A percentile compares a stretch with the other conserved stretches of the same genome.
Conservation (phyloP, 2,113 vertebrate species). For the Carlito syrichta region DNA sequence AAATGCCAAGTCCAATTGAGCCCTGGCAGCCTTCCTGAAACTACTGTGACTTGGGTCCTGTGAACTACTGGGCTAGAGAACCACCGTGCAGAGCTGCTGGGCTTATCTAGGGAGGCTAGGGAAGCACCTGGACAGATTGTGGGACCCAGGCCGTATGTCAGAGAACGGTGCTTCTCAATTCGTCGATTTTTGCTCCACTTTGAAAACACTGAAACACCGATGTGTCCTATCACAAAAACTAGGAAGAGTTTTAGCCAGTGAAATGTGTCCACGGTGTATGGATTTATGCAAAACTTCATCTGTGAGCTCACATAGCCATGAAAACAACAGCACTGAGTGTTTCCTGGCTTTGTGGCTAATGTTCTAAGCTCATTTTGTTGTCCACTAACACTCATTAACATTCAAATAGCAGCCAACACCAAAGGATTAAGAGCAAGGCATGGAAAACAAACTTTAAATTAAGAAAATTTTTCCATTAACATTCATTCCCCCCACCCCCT, state of each 20-base stretch:
- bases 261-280: not conserved
- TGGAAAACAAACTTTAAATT: not conserved
- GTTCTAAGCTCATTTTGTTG: not conserved
- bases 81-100: not conserved
- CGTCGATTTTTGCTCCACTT: not conserved
- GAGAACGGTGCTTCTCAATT: not conserved
- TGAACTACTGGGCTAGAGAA: not conserved
- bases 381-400: not conserved
- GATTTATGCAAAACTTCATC: not conserved
- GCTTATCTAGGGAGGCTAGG: not conserved
- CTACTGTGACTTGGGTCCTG: not conserved
- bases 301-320: not conserved
- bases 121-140: not conserved
- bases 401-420: not conserved
- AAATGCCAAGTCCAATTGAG: constrained; percentile 41
- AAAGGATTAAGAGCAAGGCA: not conserved
- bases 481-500: not conserved
- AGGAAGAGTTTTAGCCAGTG: not conserved
- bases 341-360: not conserved
- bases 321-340: not conserved
- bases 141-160: not conserved
- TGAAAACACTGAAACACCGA: not conserved
- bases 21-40: constrained; percentile 37
- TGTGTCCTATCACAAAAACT: not conserved
- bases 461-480: not conserved